Evolutionary conservation across 2,113 vertebrate species (phyloP).

Genomic region (Choloepus hoffmanni): DNA sequence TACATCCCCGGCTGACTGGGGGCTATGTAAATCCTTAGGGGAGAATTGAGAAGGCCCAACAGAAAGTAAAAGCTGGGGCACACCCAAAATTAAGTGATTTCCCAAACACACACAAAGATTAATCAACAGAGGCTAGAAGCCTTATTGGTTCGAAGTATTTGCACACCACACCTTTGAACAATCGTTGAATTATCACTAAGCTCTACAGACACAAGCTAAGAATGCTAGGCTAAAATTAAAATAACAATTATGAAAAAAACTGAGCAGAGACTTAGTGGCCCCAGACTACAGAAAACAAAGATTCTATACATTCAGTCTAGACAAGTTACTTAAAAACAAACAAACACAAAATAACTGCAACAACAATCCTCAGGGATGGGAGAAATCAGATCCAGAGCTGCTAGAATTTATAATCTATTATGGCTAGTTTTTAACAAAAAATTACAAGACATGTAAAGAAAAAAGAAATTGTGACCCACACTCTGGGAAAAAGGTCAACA

Average conservation of each 20-base stretch:
- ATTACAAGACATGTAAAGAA: background rate
- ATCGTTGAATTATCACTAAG: background rate
- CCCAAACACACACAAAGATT: background rate
- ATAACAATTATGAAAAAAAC: background rate
- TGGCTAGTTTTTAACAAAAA: slow-evolving; percentile 51
- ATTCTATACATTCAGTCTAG: background rate
- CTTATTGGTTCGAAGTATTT: background rate
- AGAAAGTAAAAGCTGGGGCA: too few relatives aligned
- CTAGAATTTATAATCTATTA: slow-evolving; percentile 14
- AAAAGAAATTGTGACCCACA: background rate
- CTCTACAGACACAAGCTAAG: too few relatives aligned
- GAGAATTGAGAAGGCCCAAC: background rate
- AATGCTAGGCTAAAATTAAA: slow-evolving; percentile 3
- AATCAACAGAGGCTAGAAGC: background rate
- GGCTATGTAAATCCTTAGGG: background rate
- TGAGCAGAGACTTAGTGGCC: background rate
- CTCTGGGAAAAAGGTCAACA: background rate
- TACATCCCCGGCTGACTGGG: background rate
- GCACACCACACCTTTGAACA: background rate
- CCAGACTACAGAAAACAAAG: background rate
- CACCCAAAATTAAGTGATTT: background rate
- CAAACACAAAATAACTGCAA: slow-evolving; percentile 38
- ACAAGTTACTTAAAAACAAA: slow-evolving; percentile 35
- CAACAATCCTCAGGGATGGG: background rate
- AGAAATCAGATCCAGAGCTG: background rate